Percentiles rank a stretch among this genome's conserved stretches.
Evolutionary conservation across 2,113 vertebrate species (phyloP).

Genomic region (Thryonomys swinderianus): DNA sequence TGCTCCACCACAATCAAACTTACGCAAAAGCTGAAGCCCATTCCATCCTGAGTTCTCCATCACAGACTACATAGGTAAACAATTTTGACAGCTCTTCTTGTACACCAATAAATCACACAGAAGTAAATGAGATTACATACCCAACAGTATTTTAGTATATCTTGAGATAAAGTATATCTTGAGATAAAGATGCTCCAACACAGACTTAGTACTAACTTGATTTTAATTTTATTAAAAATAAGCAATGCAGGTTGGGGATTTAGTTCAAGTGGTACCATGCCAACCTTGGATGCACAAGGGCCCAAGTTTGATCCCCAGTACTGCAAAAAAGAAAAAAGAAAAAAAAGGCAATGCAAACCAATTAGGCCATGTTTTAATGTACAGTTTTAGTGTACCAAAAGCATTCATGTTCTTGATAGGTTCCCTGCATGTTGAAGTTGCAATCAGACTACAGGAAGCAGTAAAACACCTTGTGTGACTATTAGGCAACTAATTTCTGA

Average conservation of each 20-base stretch:
- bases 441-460: not conserved
- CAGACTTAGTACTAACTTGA: not conserved
- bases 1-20: not conserved
- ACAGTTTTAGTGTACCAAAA: not conserved
- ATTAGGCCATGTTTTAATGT: slow-evolving; percentile 8
- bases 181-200: not conserved
- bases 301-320: no score
- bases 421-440: not conserved
- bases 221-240: slow-evolving; percentile 62
- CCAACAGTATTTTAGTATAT: not conserved
- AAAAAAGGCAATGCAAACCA: slow-evolving; percentile 5
- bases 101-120: not conserved
- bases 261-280: no score
- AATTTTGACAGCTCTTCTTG: not conserved
- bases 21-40: not conserved
- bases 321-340: no score
- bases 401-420: not conserved
- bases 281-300: no score
- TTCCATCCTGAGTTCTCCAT: not conserved
- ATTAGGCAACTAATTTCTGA: slow-evolving; percentile 13
- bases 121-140: not conserved
- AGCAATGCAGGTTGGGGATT: no score
- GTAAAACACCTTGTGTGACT: not conserved
- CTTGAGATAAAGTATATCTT: no score
- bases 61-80: not conserved